Base-by-base conservation (phyloP, 2,113 vertebrate genomes). In the Dicentrarchus labrax region DNA sequence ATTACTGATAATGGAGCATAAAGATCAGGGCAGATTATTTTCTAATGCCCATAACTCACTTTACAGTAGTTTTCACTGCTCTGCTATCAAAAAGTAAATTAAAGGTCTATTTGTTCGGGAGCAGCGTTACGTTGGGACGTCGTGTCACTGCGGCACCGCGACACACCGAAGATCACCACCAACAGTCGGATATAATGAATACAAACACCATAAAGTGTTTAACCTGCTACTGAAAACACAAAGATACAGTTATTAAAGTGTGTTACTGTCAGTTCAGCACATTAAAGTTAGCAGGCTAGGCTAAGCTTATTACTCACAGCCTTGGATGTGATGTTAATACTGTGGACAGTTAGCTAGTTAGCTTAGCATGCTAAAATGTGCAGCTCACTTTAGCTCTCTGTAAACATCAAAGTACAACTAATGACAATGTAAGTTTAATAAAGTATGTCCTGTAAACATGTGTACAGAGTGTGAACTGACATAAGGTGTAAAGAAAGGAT, bases 1-100 rank as follows among this genome's bases (percentile, higher is more conserved):
- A 79, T 69, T 80, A 68, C 72, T 76, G 68, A 83, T 78, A 85
- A 90, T 85, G 68, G 79, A 80, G 79, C 82, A 77, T 80, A 88
- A 87, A 86, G 81, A 88, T 76, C 81, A 84, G 60, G 61, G 77
- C 66, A 70, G 72, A 76, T 80, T 80, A 78, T 86, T 88, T 61
- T 80, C 85, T 71, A 72, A 68, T 16, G 57, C 6, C 64, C 66
- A 69, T 88, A 88, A 83, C 77, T 90, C 61, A 72, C 43, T 59
- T 4, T 75, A 62, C 78, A 74, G 51, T 54, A 70, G 59, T 57
- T 73, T 72, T 86, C 75, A 84, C 65, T 74, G 66, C 75, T 72
- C 68, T 30, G 76, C 80, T 51, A 75, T 82, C 78, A 82, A 67
- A 77, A 59, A 59, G 61, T 61, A 82, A 86, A 82, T 86, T 48